Evolutionary conservation across 2,888 invertebrate genomes (phyloP).

Genomic region (Drosophila flavopinicola): DNA sequence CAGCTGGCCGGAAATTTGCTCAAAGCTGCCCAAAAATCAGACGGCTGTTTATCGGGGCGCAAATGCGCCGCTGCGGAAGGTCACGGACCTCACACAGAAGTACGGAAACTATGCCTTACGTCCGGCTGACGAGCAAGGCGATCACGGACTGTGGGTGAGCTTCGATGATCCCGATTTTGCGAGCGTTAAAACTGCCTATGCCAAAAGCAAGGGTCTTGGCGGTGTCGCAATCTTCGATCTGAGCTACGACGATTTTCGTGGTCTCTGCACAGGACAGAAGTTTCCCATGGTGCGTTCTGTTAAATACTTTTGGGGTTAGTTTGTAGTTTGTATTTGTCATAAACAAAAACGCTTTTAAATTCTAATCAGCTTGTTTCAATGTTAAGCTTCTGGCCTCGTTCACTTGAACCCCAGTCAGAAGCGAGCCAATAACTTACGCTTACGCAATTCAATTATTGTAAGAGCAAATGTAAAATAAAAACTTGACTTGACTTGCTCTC

Average conservation of each 20-base stretch:
- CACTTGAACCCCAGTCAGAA: constrained; percentile 31
- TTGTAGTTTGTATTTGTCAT: constrained; percentile 2
- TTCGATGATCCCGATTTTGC: constrained; percentile 93
- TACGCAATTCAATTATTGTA: constrained; percentile 41
- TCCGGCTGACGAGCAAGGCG: constrained; percentile 87
- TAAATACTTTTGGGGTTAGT: constrained; percentile 85
- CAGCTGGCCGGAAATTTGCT: constrained; percentile 92
- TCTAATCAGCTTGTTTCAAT: constrained; percentile 52
- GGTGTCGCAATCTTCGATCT: constrained; percentile 91
- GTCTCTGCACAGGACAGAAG: constrained; percentile 91
- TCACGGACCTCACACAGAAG: constrained; percentile 91
- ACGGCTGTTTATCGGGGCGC: constrained; percentile 87
- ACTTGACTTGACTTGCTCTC: constrained; percentile 24
- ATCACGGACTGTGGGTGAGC: constrained; percentile 91
- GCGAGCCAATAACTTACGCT: constrained; percentile 30
- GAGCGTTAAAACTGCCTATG: constrained; percentile 90
- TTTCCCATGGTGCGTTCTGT: constrained; percentile 91
- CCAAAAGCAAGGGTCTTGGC: constrained; percentile 89
- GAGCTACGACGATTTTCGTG: constrained; percentile 92
- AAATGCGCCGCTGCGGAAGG: constrained; percentile 88
- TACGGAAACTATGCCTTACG: constrained; percentile 92
- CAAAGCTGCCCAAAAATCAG: constrained; percentile 88
- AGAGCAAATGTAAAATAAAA: constrained; percentile 27
- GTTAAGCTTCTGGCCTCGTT: constrained; percentile 31
- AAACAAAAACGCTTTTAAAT: constrained; percentile 17